Percentiles rank a stretch among this genome's conserved stretches.
These are phyloP conservation scores for Lasioglossum leucozonium DNA, from an alignment of 2,888 invertebrate genomes.

Conservation along the genomic window DNA sequence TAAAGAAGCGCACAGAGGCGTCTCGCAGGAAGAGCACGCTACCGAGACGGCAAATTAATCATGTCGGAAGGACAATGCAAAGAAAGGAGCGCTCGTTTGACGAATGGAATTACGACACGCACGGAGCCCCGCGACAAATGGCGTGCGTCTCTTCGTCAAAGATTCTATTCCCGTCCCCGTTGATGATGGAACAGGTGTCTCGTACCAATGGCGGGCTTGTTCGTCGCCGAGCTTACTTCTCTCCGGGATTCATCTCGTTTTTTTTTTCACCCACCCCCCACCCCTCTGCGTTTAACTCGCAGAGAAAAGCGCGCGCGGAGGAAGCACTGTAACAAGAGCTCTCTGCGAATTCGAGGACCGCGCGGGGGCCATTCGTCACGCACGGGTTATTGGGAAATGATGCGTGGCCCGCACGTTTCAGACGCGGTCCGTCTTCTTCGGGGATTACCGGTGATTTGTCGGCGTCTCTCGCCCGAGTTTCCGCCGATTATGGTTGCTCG, in stretches of 20 bases:
- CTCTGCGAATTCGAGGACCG: conserved; percentile 6
- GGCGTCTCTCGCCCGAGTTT: not conserved
- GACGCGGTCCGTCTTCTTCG: not conserved
- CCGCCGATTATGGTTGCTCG: not conserved
- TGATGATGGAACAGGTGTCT: conserved; percentile 66
- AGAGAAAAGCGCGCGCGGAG: not conserved
- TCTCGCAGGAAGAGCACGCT: conserved; percentile 30
- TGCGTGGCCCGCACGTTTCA: conserved; percentile 21
- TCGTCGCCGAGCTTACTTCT: conserved; percentile 24
- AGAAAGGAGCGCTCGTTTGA: conserved; percentile 57
- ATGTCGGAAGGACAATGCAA: conserved; percentile 45
- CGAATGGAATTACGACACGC: conserved; percentile 69
- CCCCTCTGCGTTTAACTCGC: too few species aligned
- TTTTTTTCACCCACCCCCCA: not conserved
- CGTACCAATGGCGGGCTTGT: conserved; percentile 44
- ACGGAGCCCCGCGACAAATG: conserved; percentile 66
- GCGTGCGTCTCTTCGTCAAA: conserved; percentile 71
- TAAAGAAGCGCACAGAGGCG: conserved; percentile 12
- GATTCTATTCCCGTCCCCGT: conserved; percentile 61
- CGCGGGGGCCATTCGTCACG: conserved; percentile 39
- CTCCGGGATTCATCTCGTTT: conserved; percentile 10
- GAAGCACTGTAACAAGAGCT: not conserved
- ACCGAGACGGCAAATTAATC: conserved; percentile 51
- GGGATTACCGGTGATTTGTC: conserved; percentile 14
- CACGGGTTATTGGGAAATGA: conserved; percentile 32